A percentile compares a stretch with the other conserved stretches of the same genome.
These are phyloP conservation scores for Conus ventricosus DNA, from an alignment of 1,140 invertebrate genomes.

Conservation along the genomic window DNA sequence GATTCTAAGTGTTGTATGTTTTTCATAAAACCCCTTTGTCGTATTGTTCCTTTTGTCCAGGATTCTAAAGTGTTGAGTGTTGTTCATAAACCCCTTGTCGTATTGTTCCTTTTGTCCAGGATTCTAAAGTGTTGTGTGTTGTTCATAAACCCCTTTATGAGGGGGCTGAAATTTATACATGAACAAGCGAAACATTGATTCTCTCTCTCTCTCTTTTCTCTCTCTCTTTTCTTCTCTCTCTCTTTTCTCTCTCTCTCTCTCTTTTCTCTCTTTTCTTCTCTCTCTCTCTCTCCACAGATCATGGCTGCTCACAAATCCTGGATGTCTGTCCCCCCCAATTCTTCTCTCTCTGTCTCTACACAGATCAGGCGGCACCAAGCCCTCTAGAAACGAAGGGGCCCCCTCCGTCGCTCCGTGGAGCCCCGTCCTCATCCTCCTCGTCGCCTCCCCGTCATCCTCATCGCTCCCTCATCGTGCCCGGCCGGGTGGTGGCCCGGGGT, in stretches of 20 bases:
- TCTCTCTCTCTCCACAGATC: too few relatives aligned
- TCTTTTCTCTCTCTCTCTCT: neutral
- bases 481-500: conserved; percentile 30
- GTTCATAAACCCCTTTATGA: too few relatives aligned
- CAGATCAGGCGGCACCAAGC: conserved; percentile 8
- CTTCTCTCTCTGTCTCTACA: neutral
- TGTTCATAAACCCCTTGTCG: too few relatives aligned
- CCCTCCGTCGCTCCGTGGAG: neutral
- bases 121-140: too few relatives aligned
- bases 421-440: conserved; percentile 2
- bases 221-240: neutral
- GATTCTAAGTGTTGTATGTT: too few relatives aligned
- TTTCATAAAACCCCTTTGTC: too few relatives aligned
- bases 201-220: neutral
- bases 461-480: neutral
- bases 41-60: too few relatives aligned
- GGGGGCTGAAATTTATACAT: neutral
- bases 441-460: conserved; percentile 11
- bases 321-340: too few relatives aligned
- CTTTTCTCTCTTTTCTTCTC: too few relatives aligned
- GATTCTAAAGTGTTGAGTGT: too few relatives aligned
- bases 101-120: too few relatives aligned
- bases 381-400: conserved; percentile 12
- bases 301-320: too few relatives aligned
- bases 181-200: neutral